Evolutionary conservation across 2,888 invertebrate species (phyloP), one percentile per base, ranked within the genome.

Genomic region (Synanthedon myopaeformis): DNA sequence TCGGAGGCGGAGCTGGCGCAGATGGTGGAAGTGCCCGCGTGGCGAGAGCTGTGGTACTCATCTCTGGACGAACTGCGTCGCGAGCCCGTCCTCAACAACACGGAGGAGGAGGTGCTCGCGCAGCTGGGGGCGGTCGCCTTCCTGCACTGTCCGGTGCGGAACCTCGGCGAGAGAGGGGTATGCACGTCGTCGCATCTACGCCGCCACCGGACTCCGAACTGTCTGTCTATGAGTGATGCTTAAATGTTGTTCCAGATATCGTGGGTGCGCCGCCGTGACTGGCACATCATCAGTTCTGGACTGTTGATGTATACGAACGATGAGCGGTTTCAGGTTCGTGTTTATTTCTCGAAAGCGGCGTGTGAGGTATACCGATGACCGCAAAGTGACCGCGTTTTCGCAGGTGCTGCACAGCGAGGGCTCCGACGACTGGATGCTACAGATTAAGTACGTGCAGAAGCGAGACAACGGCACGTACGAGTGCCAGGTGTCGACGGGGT

Each of bases 241-340:
- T 35, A 2, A 23, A 12, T 17, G 10, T 42, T 17, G 49, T 28
- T 49, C 3, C 91, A 96, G 94, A 94, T 96, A 71, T 96, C 96
- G 54, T 96, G 96, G 96, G 94, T 96, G 65, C 91, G 96, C 53
- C 91, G 95, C 60, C 91, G 96, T 72, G 96, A 96, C 88, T 96
- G 96, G 94, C 96, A 96, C 89, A 96, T 96, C 74, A 90, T 96
- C 74, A 96, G 96, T 69, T 95, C 95, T 57, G 96, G 96, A 52
- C 91, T 94, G 80, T 94, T 94, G 81, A 93, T 96, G 70, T 96
- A 95, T 87, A 96, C 96, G 65, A 96, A 95, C 83, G 96, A 96
- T 82, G 95, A 96, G 76, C 90, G 94, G 65, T 94, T 94, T 77
- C 91, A 91, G 69, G 89, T 89, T 58, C 52, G 45, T 35, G 3